These are phyloP conservation scores for Dryomyza anilis DNA, from an alignment of 2,888 invertebrate species.

Conservation along the genomic window DNA sequence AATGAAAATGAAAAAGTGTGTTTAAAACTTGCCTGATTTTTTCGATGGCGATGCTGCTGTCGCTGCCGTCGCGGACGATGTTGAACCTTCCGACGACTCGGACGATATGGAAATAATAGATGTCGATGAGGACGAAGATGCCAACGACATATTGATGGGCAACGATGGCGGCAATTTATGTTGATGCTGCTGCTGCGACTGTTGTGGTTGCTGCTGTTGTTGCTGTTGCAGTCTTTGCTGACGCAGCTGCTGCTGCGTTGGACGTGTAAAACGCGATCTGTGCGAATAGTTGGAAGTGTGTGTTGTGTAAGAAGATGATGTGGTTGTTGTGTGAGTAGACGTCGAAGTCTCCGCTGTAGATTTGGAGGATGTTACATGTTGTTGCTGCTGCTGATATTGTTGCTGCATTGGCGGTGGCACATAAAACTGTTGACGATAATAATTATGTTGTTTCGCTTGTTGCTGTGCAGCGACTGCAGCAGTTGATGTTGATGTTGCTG, in stretches of 20 bases:
- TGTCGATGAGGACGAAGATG: slow-evolving; percentile 50
- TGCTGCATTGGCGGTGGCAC: slow-evolving; percentile 56
- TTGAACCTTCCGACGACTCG: slow-evolving; percentile 51
- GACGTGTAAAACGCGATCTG: slow-evolving; percentile 33
- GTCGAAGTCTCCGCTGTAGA: slow-evolving; percentile 37
- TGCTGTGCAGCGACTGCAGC: slow-evolving; percentile 32
- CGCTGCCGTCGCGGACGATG: slow-evolving; percentile 36
- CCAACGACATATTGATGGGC: slow-evolving; percentile 37
- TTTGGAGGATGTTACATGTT: slow-evolving; percentile 34
- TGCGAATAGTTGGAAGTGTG: slow-evolving; percentile 15
- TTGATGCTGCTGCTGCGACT: slow-evolving; percentile 36
- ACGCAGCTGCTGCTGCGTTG: slow-evolving; percentile 36
- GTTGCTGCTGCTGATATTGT: slow-evolving; percentile 43
- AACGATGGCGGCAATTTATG: slow-evolving; percentile 22
- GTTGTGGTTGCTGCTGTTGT: slow-evolving; percentile 30
- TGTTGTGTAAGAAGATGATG: slow-evolving; percentile 8
- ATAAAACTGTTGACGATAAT: slow-evolving; percentile 55
- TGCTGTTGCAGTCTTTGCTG: slow-evolving; percentile 42
- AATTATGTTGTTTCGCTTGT: slow-evolving; percentile 38
- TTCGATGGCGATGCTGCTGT: slow-evolving; percentile 36
- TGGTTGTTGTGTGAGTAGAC: slow-evolving; percentile 25
- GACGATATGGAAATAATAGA: slow-evolving; percentile 58
- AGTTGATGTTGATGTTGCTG: slow-evolving; percentile 34
- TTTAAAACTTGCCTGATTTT: slow-evolving; percentile 35
- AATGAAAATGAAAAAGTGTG: neutral